Evolutionary conservation across 2,888 invertebrate species (phyloP).

Genomic region (Idaea aversata): DNA sequence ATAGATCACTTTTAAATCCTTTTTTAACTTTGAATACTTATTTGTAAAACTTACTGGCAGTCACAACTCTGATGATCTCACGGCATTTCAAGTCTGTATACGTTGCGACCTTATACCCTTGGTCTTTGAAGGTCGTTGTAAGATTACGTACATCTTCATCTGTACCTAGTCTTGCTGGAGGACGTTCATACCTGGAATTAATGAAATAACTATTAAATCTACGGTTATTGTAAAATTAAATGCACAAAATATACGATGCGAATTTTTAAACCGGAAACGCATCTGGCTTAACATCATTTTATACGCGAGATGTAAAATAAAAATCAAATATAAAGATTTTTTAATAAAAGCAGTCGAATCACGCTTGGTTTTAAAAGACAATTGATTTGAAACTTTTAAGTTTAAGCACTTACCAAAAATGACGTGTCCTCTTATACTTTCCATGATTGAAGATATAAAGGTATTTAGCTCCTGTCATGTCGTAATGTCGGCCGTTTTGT

Average conservation of each 20-base stretch:
- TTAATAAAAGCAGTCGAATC: neutral
- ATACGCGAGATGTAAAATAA: too few relatives aligned
- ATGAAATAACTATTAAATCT: neutral
- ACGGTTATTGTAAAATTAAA: neutral
- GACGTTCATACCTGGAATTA: neutral
- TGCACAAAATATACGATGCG: neutral
- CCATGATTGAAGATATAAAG: neutral
- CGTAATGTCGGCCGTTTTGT: neutral
- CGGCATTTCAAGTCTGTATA: neutral
- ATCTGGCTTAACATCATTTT: too few relatives aligned
- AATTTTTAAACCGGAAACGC: too few relatives aligned
- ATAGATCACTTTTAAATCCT: neutral
- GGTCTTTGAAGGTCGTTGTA: neutral
- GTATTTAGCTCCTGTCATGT: neutral
- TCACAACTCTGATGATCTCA: neutral
- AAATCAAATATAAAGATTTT: neutral
- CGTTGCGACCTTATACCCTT: neutral
- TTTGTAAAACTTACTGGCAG: neutral
- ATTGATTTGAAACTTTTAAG: neutral
- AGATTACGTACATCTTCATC: neutral
- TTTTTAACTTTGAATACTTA: neutral
- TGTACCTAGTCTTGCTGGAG: neutral
- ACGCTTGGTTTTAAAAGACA: neutral
- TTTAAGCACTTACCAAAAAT: neutral
- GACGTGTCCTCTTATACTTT: neutral